These are phyloP conservation scores for Falco novaeseelandiae DNA, from an alignment of 2,797 vertebrate species.

Conservation along the genomic window DNA sequence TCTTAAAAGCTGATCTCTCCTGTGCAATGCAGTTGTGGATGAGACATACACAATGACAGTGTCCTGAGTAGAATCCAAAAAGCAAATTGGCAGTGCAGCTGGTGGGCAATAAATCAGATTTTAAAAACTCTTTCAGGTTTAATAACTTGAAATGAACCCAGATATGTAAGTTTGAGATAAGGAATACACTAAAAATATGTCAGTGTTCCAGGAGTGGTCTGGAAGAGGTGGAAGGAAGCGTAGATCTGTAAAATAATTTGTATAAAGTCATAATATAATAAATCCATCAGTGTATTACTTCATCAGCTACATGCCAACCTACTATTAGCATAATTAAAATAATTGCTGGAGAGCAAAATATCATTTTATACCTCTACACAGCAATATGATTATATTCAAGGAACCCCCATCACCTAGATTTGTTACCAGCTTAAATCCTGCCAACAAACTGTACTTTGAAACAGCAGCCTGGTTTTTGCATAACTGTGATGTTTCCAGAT, in stretches of 20 bases:
- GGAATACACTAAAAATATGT: background rate
- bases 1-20: background rate
- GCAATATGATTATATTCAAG: background rate
- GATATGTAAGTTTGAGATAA: background rate
- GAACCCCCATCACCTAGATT: background rate
- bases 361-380: background rate
- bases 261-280: background rate
- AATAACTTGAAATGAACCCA: background rate
- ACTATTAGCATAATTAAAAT: background rate
- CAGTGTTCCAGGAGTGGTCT: background rate
- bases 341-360: background rate
- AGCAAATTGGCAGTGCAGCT: background rate
- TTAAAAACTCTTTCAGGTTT: background rate
- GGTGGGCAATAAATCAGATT: background rate
- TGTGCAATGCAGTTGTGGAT: background rate
- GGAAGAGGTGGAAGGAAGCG: background rate
- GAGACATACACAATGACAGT: background rate
- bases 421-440: background rate
- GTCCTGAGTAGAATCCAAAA: background rate
- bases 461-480: background rate
- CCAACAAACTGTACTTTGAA: background rate
- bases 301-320: background rate
- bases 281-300: background rate
- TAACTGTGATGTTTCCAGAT: background rate
- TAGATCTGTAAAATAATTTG: background rate